Percentiles rank a stretch among this genome's conserved stretches.
Evolutionary conservation across 2,113 vertebrate genomes (phyloP).

Genomic region (Urocynchramus pylzowi): DNA sequence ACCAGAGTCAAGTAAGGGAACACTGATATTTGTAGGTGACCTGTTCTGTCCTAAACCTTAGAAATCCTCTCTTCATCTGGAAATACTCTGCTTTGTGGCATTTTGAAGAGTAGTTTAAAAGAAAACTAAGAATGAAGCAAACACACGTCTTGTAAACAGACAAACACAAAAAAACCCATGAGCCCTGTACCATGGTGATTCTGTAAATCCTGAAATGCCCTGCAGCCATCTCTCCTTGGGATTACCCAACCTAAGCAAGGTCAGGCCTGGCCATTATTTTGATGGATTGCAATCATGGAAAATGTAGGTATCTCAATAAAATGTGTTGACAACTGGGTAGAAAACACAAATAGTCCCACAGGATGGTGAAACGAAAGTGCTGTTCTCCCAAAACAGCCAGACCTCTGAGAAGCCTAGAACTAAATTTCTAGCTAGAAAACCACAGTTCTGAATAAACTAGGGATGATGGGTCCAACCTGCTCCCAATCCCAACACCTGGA

Average conservation of each 20-base stretch:
- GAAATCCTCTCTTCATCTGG: background rate
- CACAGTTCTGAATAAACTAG: background rate
- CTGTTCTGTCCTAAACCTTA: background rate
- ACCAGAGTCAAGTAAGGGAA: background rate
- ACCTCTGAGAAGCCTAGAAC: background rate
- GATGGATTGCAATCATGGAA: conserved; percentile 16
- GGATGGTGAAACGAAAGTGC: background rate
- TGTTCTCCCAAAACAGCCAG: background rate
- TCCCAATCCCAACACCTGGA: background rate
- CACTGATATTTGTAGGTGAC: background rate
- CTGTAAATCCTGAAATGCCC: background rate
- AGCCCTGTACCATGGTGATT: background rate
- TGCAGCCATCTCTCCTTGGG: background rate
- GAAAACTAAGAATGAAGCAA: background rate
- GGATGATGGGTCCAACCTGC: background rate
- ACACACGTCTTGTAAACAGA: background rate
- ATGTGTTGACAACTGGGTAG: background rate
- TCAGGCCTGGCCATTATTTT: conserved; percentile 3
- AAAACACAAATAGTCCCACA: background rate
- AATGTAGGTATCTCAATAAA: conserved; percentile 15
- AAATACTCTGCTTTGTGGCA: background rate
- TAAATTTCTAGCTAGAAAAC: background rate
- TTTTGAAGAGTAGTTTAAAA: background rate
- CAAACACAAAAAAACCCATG: background rate
- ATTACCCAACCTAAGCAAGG: background rate